Evolutionary conservation across 2,888 invertebrate genomes (phyloP).

Genomic region (Drosophila cognata): DNA sequence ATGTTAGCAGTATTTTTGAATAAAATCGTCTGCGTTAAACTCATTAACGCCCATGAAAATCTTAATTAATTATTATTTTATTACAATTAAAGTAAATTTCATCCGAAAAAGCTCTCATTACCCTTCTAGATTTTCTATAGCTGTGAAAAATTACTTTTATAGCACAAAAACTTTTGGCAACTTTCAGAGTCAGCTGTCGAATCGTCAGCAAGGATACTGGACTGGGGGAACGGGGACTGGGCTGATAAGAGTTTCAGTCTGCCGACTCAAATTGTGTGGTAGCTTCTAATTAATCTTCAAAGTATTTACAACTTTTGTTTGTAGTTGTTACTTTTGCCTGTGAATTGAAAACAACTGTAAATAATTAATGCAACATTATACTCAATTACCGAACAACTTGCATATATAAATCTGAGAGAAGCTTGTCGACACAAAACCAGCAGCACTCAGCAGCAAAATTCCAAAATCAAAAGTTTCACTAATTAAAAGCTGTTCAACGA

Average conservation of each 20-base stretch:
- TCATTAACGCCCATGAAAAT: conserved; percentile 54
- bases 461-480: conserved; percentile 64
- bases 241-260: conserved; percentile 21
- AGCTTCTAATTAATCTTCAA: conserved; percentile 71
- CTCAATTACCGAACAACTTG: conserved; percentile 72
- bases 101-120: conserved; percentile 1
- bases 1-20: background rate
- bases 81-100: conserved; percentile 21
- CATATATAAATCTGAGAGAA: conserved; percentile 61
- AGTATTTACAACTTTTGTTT: conserved; percentile 76
- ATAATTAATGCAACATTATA: conserved; percentile 78
- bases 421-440: conserved; percentile 20
- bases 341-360: conserved; percentile 76
- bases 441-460: conserved; percentile 35
- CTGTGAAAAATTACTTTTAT: conserved; percentile 48
- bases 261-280: conserved; percentile 35
- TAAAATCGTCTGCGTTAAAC: conserved; percentile 43
- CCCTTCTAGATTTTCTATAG: conserved; percentile 7
- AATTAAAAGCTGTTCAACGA: conserved; percentile 59
- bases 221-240: background rate
- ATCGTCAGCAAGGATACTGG: background rate
- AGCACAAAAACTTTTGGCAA: conserved; percentile 45
- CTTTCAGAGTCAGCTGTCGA: conserved; percentile 54
- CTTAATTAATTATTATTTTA: conserved; percentile 50
- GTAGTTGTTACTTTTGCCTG: conserved; percentile 43